These are phyloP conservation scores for Hemistola chrysoprasaria DNA, from an alignment of 2,888 invertebrate genomes.

Conservation along the genomic window DNA sequence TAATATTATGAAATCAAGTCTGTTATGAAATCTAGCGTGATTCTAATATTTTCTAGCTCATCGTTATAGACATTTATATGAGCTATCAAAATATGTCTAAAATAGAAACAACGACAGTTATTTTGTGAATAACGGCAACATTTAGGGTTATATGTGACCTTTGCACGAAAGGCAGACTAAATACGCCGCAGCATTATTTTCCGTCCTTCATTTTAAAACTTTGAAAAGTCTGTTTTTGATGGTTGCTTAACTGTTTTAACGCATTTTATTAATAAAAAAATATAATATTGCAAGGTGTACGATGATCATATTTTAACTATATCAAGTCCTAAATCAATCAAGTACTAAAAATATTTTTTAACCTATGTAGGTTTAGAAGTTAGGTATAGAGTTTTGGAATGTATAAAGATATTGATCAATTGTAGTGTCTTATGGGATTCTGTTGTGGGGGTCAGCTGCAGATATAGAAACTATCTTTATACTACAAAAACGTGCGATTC, in stretches of 20 bases:
- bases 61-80: constrained; percentile 44
- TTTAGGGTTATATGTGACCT: constrained; percentile 29
- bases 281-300: too few relatives aligned
- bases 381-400: too few relatives aligned
- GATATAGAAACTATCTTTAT: too few relatives aligned
- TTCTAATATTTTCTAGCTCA: constrained; percentile 46
- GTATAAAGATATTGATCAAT: too few relatives aligned
- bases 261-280: too few relatives aligned
- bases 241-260: neutral
- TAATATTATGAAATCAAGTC: constrained; percentile 53
- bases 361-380: too few relatives aligned
- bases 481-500: too few relatives aligned
- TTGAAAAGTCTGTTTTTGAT: constrained; percentile 2
- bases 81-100: constrained; percentile 17
- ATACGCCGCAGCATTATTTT: constrained; percentile 14
- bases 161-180: constrained; percentile 15
- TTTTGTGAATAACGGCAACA: constrained; percentile 17
- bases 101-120: constrained; percentile 16
- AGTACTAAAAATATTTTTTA: too few relatives aligned
- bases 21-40: constrained; percentile 59
- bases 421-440: too few relatives aligned
- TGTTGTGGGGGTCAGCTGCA: too few relatives aligned
- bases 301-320: too few relatives aligned
- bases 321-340: too few relatives aligned
- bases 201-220: constrained; percentile 9